Base-by-base conservation (phyloP, 2,888 invertebrate genomes). In the Chrysolina americana region DNA sequence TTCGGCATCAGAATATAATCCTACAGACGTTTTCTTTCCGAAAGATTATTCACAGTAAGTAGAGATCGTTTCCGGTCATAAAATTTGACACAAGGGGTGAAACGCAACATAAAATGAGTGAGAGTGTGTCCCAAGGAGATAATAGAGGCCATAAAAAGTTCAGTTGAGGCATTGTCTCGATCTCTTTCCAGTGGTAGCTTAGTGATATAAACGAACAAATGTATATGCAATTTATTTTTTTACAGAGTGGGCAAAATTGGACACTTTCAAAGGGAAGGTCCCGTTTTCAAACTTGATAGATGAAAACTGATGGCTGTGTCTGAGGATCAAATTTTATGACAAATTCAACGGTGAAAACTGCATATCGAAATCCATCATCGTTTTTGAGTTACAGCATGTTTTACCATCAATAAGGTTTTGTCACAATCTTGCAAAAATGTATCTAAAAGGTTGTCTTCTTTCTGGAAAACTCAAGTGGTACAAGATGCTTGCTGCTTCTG, bases 61-160 rank as follows among this genome's bases (percentile, higher is more conserved):
- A 53, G 23, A 21, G 19, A 53, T 53, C 53, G 53, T 53, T 53
- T 53, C 53, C 53, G 53, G 21, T 53, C 53, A 53, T 53, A 53
- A 53, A 53, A 21, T 53, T 53, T 53, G 19, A 53, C 53, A 53
- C 53, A 53, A 53, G 53, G 53, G 53, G 53, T 19, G 53, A 53
- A 11, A 19, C 17, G 53, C 53, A 21, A 53, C 53, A 53, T 53
- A 53, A 53, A 53, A 19, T 53, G 53, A 53, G 13, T 21, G 53
- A 53, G 21, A 53, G 53, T 53, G 53, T 53, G 53, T 53, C 53
- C 53, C 53, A 21, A 53, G 53, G 53, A 53, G 21, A 53, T 53
- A 21, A 53, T 53, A 53, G 53, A 53, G 53, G 21, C 53, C 21
- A 53, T 53, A 53, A 21, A 48, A 17, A 48, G 17, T 17, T 48